Conservation (phyloP, 2,113 vertebrate genomes). For the Nycticryphes semicollaris region DNA sequence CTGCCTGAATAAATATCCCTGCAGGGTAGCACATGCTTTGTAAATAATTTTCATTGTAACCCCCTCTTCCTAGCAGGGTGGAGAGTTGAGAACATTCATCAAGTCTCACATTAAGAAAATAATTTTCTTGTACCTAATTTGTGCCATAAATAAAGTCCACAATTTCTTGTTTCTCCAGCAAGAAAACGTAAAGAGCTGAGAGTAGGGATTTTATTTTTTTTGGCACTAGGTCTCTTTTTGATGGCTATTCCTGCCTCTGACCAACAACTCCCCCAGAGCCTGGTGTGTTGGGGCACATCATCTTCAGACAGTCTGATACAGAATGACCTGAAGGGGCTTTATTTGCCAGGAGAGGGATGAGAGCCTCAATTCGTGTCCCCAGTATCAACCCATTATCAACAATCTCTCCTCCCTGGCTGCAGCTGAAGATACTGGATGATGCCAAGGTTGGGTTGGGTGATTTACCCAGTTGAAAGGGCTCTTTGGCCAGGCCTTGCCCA, state of each 20-base stretch:
- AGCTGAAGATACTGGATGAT: fast-evolving
- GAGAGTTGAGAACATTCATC: conserved; percentile 67
- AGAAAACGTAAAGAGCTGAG: conserved; percentile 1
- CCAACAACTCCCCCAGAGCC: neutral
- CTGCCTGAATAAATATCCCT: conserved; percentile 64
- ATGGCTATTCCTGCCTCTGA: neutral
- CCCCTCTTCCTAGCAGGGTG: conserved; percentile 51
- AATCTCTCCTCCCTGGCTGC: neutral
- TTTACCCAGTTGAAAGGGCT: neutral
- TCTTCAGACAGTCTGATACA: neutral
- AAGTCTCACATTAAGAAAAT: conserved; percentile 60
- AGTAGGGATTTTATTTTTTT: neutral
- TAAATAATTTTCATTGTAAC: conserved; percentile 73
- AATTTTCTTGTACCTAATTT: conserved; percentile 61
- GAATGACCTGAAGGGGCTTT: neutral
- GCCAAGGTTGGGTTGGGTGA: neutral
- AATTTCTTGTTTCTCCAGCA: conserved; percentile 48
- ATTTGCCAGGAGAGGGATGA: neutral
- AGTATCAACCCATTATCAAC: no score
- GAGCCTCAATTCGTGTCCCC: neutral
- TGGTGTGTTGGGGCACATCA: neutral
- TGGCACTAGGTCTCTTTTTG: neutral
- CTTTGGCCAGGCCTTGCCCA: neutral
- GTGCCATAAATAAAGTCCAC: conserved; percentile 68
- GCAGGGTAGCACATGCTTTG: conserved; percentile 70